Conservation (phyloP, 2,797 vertebrate species). For the Taenioides sp. region DNA sequence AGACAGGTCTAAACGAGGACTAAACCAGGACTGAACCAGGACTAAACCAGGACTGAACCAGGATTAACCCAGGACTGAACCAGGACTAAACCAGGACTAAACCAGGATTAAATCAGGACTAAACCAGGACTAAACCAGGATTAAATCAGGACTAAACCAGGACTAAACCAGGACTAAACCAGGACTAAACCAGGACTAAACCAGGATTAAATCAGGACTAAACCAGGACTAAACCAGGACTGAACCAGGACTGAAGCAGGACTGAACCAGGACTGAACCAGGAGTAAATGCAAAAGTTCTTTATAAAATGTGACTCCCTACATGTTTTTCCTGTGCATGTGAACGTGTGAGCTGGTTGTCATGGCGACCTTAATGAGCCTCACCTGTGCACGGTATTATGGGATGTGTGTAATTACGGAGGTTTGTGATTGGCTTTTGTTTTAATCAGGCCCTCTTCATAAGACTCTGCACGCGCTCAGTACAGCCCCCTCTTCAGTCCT, state of each 20-base stretch:
- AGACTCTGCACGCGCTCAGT: background rate
- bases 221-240: background rate
- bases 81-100: background rate
- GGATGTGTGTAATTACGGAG: background rate
- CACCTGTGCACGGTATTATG: background rate
- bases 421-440: slow-evolving; percentile 1
- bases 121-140: too few relatives aligned
- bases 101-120: too few relatives aligned
- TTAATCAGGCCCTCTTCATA: background rate
- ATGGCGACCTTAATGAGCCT: background rate
- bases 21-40: too few relatives aligned
- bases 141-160: background rate
- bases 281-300: too few relatives aligned
- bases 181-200: background rate
- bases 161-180: background rate
- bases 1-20: background rate
- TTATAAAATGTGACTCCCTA: too few relatives aligned
- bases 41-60: too few relatives aligned
- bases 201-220: background rate
- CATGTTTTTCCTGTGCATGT: too few relatives aligned
- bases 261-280: background rate
- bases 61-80: background rate
- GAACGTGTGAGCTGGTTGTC: background rate
- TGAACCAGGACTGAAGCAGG: too few relatives aligned
- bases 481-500: background rate